phyloP scores from a whole-genome alignment of 2,797 vertebrate genomes.

The Neostethus bicornis region DNA sequence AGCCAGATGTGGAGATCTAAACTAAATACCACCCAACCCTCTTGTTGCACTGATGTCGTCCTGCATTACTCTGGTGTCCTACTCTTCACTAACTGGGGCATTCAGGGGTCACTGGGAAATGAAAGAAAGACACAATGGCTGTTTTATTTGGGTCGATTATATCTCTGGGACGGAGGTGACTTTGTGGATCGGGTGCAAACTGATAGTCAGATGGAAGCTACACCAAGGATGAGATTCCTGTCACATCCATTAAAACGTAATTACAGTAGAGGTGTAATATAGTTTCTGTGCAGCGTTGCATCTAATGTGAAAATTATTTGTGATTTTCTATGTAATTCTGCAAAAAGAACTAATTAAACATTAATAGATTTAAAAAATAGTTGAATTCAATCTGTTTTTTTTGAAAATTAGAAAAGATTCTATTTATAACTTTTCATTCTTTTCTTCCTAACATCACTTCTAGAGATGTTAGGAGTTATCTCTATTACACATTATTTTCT shows the following conservation, averaged over 20 bases:
- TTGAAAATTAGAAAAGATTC: neutral
- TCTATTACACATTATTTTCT: too few relatives aligned
- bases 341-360: neutral
- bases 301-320: neutral
- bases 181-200: neutral
- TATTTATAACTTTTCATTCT: too few relatives aligned
- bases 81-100: constrained; percentile 25
- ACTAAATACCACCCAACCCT: neutral
- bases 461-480: too few relatives aligned
- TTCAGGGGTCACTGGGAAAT: constrained; percentile 22
- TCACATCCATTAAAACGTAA: too few relatives aligned
- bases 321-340: neutral
- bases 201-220: neutral
- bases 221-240: too few relatives aligned
- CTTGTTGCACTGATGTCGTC: constrained; percentile 13
- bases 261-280: too few relatives aligned
- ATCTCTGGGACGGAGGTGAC: neutral
- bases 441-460: too few relatives aligned
- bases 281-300: too few relatives aligned
- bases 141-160: neutral
- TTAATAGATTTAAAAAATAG: neutral
- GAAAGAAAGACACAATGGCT: constrained; percentile 26
- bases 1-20: constrained; percentile 4
- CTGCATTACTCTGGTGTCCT: constrained; percentile 27
- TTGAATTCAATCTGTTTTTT: neutral